Evolutionary conservation across 2,888 invertebrate genomes (phyloP).

Genomic region (Eupithecia centaureata): DNA sequence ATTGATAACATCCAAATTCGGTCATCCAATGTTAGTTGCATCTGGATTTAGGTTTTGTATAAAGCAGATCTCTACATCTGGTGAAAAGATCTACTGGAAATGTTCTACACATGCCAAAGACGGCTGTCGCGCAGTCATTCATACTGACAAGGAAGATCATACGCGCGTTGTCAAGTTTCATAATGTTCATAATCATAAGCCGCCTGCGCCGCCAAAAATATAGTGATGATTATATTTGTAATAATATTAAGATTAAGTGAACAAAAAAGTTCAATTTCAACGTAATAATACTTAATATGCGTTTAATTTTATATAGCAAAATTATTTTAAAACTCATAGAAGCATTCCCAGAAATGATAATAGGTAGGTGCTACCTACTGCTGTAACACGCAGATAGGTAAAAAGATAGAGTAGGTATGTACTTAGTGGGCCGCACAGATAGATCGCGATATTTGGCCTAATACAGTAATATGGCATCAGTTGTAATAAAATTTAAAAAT

Average conservation of each 20-base stretch:
- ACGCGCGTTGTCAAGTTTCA: not conserved
- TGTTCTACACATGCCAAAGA: slow-evolving; percentile 2
- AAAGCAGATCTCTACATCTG: not conserved
- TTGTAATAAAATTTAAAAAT: too few species aligned
- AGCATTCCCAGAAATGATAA: too few species aligned
- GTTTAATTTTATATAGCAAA: too few species aligned
- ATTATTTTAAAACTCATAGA: too few species aligned
- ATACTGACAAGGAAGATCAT: not conserved
- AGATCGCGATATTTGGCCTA: too few species aligned
- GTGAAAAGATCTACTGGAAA: slow-evolving; percentile 17
- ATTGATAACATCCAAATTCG: not conserved
- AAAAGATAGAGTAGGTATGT: too few species aligned
- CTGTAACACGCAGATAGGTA: too few species aligned
- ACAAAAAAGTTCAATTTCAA: too few species aligned
- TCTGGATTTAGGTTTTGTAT: not conserved
- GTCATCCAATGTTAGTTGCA: not conserved
- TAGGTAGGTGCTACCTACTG: too few species aligned
- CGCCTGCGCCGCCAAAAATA: not conserved
- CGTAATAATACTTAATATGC: too few species aligned
- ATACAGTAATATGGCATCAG: too few species aligned
- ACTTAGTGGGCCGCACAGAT: too few species aligned
- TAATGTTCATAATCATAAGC: slow-evolving; percentile 13
- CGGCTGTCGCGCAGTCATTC: slow-evolving; percentile 20
- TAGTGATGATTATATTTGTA: not conserved
- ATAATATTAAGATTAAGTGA: not conserved